Evolutionary conservation across 1,140 invertebrate genomes (phyloP).

Genomic region (Spodoptera frugiperda): DNA sequence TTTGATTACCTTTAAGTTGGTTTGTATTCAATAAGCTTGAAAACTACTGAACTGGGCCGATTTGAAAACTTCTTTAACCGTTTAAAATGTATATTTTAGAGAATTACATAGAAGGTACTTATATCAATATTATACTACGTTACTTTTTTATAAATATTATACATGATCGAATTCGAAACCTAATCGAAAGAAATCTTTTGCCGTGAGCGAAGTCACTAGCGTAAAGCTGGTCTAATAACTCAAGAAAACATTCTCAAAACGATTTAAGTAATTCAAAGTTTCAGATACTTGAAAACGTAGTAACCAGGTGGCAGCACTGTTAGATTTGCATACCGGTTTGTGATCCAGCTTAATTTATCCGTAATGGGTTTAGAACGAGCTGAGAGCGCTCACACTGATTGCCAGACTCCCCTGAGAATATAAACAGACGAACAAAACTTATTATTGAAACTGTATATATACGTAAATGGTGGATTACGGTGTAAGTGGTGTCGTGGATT

Average conservation of each 20-base stretch:
- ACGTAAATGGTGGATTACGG: constrained; percentile 10
- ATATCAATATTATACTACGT: no score
- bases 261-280: constrained; percentile 49
- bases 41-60: no score
- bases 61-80: no score
- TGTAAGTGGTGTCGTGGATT: not conserved
- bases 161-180: no score
- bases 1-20: no score
- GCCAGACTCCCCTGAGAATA: constrained; percentile 74
- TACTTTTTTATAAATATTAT: no score
- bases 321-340: constrained; percentile 72
- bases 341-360: constrained; percentile 80
- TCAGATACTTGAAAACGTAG: constrained; percentile 12
- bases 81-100: no score
- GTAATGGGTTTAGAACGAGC: constrained; percentile 80
- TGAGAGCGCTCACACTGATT: constrained; percentile 76
- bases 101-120: no score
- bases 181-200: no score
- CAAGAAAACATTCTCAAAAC: constrained; percentile 9
- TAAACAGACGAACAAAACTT: constrained; percentile 50
- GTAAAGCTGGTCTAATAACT: no score
- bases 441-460: constrained; percentile 30
- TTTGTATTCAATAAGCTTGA: no score
- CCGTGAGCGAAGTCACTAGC: no score
- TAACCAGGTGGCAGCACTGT: constrained; percentile 61